A percentile compares a stretch with the other conserved stretches of the same genome.
These are phyloP conservation scores for Myotis brandtii DNA, from an alignment of 2,113 vertebrate genomes.

Conservation along the genomic window DNA sequence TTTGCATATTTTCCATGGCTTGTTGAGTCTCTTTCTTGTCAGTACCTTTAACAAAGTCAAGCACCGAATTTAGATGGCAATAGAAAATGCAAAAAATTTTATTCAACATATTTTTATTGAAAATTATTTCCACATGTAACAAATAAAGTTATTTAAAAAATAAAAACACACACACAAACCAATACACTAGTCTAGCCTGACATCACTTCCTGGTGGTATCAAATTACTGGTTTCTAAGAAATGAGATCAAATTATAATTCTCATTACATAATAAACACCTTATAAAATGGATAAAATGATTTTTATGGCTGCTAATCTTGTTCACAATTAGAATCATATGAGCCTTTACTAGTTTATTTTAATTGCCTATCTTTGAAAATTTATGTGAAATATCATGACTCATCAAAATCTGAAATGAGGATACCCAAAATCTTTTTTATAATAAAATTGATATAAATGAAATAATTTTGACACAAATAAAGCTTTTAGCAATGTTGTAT, in stretches of 20 bases:
- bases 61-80: background rate
- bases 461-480: slow-evolving; percentile 56
- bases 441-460: background rate
- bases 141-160: background rate
- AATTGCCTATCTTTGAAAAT: background rate
- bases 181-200: background rate
- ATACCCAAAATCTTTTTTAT: background rate
- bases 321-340: background rate
- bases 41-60: background rate
- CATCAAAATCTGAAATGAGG: background rate
- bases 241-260: background rate
- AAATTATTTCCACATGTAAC: background rate
- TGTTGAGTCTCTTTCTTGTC: background rate
- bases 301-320: background rate
- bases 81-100: background rate
- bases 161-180: background rate
- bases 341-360: background rate
- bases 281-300: background rate
- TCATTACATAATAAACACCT: background rate
- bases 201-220: background rate
- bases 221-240: background rate
- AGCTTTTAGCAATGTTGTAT: slow-evolving; percentile 13
- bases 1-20: background rate
- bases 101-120: background rate
- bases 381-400: slow-evolving; percentile 11